phyloP scores from a whole-genome alignment of 2,113 vertebrate genomes.

The Grallaria varia region DNA sequence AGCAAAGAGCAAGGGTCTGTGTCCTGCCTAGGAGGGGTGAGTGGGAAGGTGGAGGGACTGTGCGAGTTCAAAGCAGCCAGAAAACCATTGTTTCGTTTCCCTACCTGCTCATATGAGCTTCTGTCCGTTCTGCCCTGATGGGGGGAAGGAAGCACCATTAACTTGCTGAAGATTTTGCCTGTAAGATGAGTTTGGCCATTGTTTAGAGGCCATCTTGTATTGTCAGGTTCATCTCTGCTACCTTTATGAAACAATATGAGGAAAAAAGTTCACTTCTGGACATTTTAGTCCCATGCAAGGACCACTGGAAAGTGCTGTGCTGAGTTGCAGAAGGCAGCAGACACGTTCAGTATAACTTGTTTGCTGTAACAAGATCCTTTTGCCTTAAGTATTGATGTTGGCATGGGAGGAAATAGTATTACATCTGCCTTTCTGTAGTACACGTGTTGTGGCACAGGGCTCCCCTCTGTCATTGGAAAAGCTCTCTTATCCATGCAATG shows the following conservation, averaged over 20 bases:
- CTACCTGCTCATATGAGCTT: fast-evolving
- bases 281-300: background rate
- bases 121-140: fast-evolving
- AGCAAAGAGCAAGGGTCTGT: background rate
- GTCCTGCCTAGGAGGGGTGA: background rate
- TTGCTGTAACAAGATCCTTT: background rate
- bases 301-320: background rate
- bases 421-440: background rate
- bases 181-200: background rate
- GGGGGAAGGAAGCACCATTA: background rate
- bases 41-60: background rate
- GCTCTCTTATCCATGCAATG: background rate
- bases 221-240: background rate
- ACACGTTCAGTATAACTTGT: background rate
- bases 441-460: background rate
- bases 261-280: background rate
- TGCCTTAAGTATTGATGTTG: background rate
- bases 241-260: background rate
- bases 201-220: background rate
- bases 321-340: background rate
- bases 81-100: background rate
- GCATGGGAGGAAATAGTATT: too few species aligned
- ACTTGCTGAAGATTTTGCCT: background rate
- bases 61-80: background rate
- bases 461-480: background rate